Conservation (phyloP, 2,797 vertebrate species). For the Gambelia wislizenii region DNA sequence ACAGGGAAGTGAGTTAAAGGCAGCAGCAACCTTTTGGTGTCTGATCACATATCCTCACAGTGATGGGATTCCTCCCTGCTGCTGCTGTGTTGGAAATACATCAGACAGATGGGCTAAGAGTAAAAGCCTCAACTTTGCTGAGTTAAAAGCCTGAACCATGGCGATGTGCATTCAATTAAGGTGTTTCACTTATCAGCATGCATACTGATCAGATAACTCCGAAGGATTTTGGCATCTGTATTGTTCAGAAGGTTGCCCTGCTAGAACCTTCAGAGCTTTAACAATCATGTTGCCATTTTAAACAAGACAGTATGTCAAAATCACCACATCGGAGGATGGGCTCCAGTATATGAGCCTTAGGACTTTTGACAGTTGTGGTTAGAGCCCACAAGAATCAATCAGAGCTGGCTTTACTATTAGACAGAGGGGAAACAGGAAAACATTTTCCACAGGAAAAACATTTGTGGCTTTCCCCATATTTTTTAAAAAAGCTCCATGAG, state of each 20-base stretch:
- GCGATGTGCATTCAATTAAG: neutral
- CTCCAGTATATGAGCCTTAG: neutral
- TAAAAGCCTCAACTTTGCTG: slow-evolving; percentile 19
- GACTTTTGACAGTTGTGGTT: neutral
- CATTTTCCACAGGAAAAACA: too few species aligned
- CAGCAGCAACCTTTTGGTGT: slow-evolving; percentile 35
- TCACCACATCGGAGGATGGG: neutral
- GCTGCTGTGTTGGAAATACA: slow-evolving; percentile 28
- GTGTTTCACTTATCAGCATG: neutral
- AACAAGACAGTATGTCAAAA: neutral
- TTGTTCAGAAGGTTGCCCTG: neutral
- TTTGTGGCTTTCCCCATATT: too few species aligned
- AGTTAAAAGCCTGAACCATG: slow-evolving; percentile 35
- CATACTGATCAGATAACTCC: neutral
- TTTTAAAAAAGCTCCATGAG: too few species aligned
- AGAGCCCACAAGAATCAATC: neutral
- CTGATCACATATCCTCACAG: slow-evolving; percentile 11
- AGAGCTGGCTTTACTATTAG: neutral
- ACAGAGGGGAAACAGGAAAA: too few species aligned
- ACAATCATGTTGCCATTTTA: neutral
- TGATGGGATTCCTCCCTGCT: slow-evolving; percentile 21
- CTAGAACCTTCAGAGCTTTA: neutral
- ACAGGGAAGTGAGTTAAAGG: slow-evolving; percentile 52
- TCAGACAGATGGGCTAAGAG: slow-evolving; percentile 36
- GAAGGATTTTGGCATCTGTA: neutral